A percentile compares a stretch with the other conserved stretches of the same genome.
These are phyloP conservation scores for Coregonus sp. DNA, from an alignment of 2,797 vertebrate genomes.

Conservation along the genomic window DNA sequence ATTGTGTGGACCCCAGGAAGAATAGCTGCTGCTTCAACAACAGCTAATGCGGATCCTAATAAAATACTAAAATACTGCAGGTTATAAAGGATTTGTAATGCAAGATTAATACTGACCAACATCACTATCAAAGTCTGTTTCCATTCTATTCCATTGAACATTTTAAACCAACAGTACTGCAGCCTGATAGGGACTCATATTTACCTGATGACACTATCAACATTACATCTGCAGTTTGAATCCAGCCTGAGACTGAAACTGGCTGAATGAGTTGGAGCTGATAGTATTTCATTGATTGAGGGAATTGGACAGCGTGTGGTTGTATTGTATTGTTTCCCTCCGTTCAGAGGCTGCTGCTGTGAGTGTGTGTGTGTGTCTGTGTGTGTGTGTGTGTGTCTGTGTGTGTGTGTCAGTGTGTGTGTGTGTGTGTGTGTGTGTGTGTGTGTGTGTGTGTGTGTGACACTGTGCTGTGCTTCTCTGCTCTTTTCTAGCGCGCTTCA, in stretches of 20 bases:
- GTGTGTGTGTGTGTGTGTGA: not conserved
- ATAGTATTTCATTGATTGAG: slow-evolving; percentile 53
- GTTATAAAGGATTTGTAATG: no score
- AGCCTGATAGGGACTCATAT: not conserved
- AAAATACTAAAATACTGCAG: no score
- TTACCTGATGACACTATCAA: not conserved
- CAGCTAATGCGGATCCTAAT: no score
- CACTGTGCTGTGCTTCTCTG: not conserved
- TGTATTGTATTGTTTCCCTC: slow-evolving; percentile 25
- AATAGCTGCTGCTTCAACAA: no score
- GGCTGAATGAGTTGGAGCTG: slow-evolving; percentile 51
- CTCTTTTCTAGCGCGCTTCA: slow-evolving; percentile 41
- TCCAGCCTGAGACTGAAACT: not conserved
- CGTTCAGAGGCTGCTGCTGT: slow-evolving; percentile 33
- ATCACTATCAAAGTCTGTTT: not conserved
- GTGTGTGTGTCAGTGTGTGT: not conserved
- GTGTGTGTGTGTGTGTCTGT: not conserved
- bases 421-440: not conserved
- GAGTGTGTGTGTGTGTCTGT: not conserved
- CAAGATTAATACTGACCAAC: not conserved
- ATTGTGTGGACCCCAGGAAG: no score
- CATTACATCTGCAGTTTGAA: not conserved
- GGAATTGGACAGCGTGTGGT: slow-evolving; percentile 26
- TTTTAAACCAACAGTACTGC: not conserved
- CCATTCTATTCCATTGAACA: not conserved